Conservation (phyloP, 2,113 vertebrate genomes). For the Pyrgilauda ruficollis region DNA sequence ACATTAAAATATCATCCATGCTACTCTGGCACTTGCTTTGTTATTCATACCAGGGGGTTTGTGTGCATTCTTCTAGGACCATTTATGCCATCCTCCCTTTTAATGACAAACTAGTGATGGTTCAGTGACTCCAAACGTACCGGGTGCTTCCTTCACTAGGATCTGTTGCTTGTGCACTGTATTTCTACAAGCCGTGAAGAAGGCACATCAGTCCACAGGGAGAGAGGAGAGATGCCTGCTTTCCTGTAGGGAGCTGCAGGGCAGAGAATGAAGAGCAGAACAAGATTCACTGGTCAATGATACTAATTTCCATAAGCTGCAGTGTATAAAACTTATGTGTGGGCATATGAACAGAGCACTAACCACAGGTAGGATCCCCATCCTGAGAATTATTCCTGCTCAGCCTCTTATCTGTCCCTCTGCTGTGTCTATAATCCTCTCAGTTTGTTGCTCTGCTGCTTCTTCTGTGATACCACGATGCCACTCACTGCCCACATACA, state of each 20-base stretch:
- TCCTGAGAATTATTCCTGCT: not conserved
- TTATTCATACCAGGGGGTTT: not conserved
- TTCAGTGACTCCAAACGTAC: not conserved
- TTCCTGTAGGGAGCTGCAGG: not conserved
- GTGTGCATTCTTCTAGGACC: not conserved
- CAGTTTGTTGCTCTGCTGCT: not conserved
- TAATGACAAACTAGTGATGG: not conserved
- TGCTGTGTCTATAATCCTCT: not conserved
- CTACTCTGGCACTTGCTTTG: not conserved
- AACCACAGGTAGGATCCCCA: not conserved
- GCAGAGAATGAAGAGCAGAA: not conserved
- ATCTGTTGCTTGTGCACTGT: not conserved
- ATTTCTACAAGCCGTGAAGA: not conserved
- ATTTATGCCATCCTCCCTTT: not conserved
- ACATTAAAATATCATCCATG: not conserved
- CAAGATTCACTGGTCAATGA: not conserved
- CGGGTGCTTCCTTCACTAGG: not conserved
- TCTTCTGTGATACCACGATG: not conserved
- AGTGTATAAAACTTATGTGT: not conserved
- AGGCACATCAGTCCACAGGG: not conserved
- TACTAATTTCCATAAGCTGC: not conserved
- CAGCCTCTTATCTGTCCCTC: not conserved
- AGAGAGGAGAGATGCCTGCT: not conserved
- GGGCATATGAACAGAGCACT: not conserved
- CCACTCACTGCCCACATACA: constrained; percentile 36